Evolutionary conservation across 2,888 invertebrate genomes (phyloP), one percentile per base, ranked within the genome.

Genomic region (Panzeria rudis): DNA sequence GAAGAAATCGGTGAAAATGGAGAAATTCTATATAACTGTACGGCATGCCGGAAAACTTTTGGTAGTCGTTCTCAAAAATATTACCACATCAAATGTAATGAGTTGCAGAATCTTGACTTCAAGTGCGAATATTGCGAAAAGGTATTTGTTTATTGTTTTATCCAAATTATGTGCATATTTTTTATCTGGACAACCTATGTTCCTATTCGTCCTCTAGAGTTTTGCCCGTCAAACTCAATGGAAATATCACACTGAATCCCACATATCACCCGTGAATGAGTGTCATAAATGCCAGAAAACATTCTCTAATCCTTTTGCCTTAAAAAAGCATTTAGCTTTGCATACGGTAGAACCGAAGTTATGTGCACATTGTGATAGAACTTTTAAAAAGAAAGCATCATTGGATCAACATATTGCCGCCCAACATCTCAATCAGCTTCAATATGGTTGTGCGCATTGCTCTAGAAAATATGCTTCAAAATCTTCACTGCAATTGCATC

Each of bases 191-290:
- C n/a, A 29, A 29, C 29, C 29, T 29, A 29, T 29, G 2, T 2
- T 29, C 29, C 29, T n/a, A n/a, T n/a, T n/a, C n/a, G n/a, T 29
- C 29, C 44, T 54, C 54, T 20, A 95, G 94, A 94, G 94, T 69
- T 97, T 97, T 90, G 94, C 95, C 3, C 94, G 95, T 6, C 94
- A 94, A 76, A 95, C 96, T 0, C 97, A 97, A 90, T 94, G 94
- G 86, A 95, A 96, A 89, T 95, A 96, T 87, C 97, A 97, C 88
- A 93, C 95, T 90, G 93, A 95, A 17, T 94, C 94, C 25, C 96
- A 97, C 88, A 56, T 73, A 15, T 72, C 83, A 7, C 86, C 83
- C 0, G 80, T 83, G 4, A 88, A 89, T 41, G 44, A 78, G 7
- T 92, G 92, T 38, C 73, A 62, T 4, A 38, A 80, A 0, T 97